Conservation (phyloP, 1,140 invertebrate species). For the Drosophila albomicans region DNA sequence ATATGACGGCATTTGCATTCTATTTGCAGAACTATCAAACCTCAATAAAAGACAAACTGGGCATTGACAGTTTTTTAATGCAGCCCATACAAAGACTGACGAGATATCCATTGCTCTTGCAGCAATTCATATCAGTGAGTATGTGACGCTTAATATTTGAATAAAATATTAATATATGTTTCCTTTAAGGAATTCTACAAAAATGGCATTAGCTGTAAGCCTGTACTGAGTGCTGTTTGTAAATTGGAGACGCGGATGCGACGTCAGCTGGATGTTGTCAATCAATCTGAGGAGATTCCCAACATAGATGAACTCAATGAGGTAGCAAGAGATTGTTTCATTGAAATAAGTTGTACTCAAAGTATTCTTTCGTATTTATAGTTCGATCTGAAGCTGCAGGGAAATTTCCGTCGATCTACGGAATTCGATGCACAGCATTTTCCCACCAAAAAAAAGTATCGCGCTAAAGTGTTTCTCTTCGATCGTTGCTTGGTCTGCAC, state of each 20-base stretch:
- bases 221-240: constrained; percentile 75
- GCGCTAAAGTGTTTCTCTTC: constrained; percentile 79
- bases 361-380: constrained; percentile 13
- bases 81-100: constrained; percentile 85
- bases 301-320: constrained; percentile 78
- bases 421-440: constrained; percentile 81
- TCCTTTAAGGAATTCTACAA: constrained; percentile 76
- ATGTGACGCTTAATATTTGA: not conserved
- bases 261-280: constrained; percentile 79
- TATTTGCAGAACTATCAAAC: constrained; percentile 73
- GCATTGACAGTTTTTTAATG: constrained; percentile 84
- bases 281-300: constrained; percentile 80
- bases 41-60: constrained; percentile 81
- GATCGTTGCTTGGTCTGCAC: constrained; percentile 78
- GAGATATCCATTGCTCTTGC: constrained; percentile 82
- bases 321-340: constrained; percentile 34
- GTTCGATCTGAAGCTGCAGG: constrained; percentile 70
- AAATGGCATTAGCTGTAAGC: constrained; percentile 78
- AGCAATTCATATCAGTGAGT: constrained; percentile 83
- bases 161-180: not conserved
- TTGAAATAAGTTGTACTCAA: not conserved
- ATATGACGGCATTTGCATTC: not conserved
- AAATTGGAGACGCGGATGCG: constrained; percentile 82
- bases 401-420: constrained; percentile 72
- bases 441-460: constrained; percentile 75